Evolutionary conservation across 2,113 vertebrate species (phyloP), one percentile per base, ranked within the genome.

Genomic region (Octodon degus): DNA sequence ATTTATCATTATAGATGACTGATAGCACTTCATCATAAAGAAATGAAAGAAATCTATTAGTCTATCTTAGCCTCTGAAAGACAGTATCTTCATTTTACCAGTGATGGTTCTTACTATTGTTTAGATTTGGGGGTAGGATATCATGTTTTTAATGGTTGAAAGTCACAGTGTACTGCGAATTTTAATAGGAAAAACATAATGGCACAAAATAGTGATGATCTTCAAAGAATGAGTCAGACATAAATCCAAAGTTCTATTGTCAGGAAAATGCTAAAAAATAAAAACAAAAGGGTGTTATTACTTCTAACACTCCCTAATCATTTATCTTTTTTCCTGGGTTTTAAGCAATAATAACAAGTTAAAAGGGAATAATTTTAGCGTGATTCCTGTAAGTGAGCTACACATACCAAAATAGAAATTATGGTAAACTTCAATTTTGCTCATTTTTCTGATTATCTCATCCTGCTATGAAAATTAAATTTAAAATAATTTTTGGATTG

Each of bases 281-380:
- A 50, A 50, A 50, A 50, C 1, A 50, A 34, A 87, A 83, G 83
- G 13, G 13, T 27, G 60, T 34, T 88, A 16, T 86, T n/a, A 60
- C 60, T 96, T 84, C 50, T 60, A 72, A 77, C 94, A 89, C 37
- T 24, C 30, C 47, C 68, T 82, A 88, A n/a, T 84, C 37, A 80
- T 76, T 67, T 83, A 89, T 55, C 74, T 74, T 63, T 90, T 79
- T 95, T 63, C 81, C 88, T 63, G 47, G 84, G 83, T 20, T 74
- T 84, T 85, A 13, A 58, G 87, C 58, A 72, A 85, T 34, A 90
- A 70, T 10, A 58, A 12, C 22, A 11, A 74, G 2, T 47, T 74
- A 79, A 86, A 83, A 34, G 25, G 30, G 2, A 89, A 62, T 60
- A 37, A 60, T 62, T 82, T 91, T 80, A 25, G 19, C 76, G 40